Conservation (phyloP, 1,140 invertebrate genomes). For the Adoxophyes honmai region DNA sequence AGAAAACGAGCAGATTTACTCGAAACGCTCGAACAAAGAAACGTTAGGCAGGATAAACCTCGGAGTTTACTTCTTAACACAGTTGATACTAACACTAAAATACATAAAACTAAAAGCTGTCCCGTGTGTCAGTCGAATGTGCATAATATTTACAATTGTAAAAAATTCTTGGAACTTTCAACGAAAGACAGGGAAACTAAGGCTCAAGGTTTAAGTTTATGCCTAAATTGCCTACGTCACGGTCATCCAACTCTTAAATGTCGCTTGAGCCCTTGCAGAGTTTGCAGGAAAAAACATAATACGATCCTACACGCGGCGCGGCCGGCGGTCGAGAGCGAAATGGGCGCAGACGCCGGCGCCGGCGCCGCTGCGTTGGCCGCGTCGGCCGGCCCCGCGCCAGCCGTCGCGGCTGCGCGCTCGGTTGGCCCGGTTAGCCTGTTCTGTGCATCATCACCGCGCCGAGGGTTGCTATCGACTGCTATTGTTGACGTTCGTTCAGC, state of each 20-base stretch:
- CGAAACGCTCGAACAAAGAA: conserved; percentile 24
- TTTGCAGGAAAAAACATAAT: conserved; percentile 2
- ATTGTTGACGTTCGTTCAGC: not conserved
- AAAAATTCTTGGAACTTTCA: conserved; percentile 23
- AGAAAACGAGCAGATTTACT: conserved; percentile 22
- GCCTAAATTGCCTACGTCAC: conserved; percentile 28
- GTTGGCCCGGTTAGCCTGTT: not conserved
- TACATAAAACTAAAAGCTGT: conserved; percentile 8
- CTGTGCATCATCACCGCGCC: too few species aligned
- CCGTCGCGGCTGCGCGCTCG: not conserved
- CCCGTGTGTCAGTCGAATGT: not conserved
- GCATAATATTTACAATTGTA: conserved; percentile 17
- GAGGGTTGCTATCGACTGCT: too few species aligned
- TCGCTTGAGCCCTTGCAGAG: not conserved
- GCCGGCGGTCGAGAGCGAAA: not conserved
- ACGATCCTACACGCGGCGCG: not conserved
- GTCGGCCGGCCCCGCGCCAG: not conserved
- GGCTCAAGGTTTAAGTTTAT: conserved; percentile 26
- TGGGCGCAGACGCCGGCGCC: not conserved
- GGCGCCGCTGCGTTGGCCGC: not conserved
- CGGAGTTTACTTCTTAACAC: conserved; percentile 1
- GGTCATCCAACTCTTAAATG: conserved; percentile 25
- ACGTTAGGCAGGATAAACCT: not conserved
- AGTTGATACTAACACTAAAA: conserved; percentile 10
- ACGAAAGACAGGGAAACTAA: conserved; percentile 17